Conservation (phyloP, 2,888 invertebrate genomes). For the Dioctria linearis region DNA sequence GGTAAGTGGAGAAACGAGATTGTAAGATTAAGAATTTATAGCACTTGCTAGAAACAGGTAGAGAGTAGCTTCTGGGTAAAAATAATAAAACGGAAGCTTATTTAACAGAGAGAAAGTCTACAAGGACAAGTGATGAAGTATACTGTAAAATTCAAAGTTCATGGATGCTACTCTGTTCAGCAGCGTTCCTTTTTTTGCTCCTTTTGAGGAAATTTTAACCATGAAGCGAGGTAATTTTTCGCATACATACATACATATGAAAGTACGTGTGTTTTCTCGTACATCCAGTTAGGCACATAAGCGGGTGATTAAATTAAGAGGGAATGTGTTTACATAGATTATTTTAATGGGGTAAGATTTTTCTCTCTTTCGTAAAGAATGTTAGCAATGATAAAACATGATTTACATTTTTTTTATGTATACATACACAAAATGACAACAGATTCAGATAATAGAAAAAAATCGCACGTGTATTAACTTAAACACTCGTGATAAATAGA, state of each 20-base stretch:
- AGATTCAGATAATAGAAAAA: too few relatives aligned
- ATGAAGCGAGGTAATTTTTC: background rate
- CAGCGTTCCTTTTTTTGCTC: background rate
- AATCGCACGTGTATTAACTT: too few relatives aligned
- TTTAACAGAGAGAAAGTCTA: background rate
- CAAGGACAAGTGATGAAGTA: background rate
- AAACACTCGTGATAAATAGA: too few relatives aligned
- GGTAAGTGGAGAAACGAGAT: constrained; percentile 8
- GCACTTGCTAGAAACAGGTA: background rate
- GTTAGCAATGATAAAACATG: too few relatives aligned
- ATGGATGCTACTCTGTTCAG: background rate
- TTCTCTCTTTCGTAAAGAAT: background rate
- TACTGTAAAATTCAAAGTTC: constrained; percentile 31
- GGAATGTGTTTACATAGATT: constrained; percentile 31
- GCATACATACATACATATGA: background rate
- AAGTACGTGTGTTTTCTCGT: background rate
- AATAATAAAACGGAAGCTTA: background rate
- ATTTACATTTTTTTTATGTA: too few relatives aligned
- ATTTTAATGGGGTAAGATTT: constrained; percentile 29
- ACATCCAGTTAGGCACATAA: background rate
- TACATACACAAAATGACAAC: too few relatives aligned
- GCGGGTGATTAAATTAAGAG: constrained; percentile 26
- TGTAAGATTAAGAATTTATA: background rate
- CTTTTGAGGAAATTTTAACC: constrained; percentile 24
- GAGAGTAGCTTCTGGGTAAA: constrained; percentile 6